These are phyloP conservation scores for Microplitis mediator DNA, from an alignment of 1,140 invertebrate species.

Conservation along the genomic window DNA sequence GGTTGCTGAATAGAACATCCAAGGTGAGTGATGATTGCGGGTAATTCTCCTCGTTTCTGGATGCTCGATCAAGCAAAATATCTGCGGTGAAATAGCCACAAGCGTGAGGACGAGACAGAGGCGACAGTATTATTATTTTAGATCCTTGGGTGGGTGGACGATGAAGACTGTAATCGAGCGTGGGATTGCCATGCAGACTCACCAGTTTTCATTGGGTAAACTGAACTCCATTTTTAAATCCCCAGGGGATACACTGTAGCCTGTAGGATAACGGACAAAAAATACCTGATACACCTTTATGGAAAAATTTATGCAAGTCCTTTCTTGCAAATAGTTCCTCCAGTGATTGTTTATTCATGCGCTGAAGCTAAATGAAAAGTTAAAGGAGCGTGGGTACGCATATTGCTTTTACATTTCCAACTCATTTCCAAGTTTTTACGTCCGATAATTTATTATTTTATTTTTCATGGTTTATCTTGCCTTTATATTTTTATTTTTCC, in stretches of 20 bases:
- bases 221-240: background rate
- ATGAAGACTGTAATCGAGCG: constrained; percentile 17
- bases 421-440: background rate
- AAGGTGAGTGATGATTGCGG: no score
- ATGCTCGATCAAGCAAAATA: no score
- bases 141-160: background rate
- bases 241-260: background rate
- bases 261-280: background rate
- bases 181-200: constrained; percentile 16
- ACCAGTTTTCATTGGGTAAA: background rate
- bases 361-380: constrained; percentile 9
- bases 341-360: background rate
- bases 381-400: constrained; percentile 5
- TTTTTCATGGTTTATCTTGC: background rate
- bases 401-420: background rate
- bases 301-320: no score
- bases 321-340: background rate
- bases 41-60: no score
- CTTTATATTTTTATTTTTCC: background rate
- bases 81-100: background rate
- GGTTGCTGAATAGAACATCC: no score
- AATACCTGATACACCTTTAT: background rate
- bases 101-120: background rate
- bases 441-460: background rate
- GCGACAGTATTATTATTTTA: constrained; percentile 6